A percentile compares a stretch with the other conserved stretches of the same genome.
These are phyloP conservation scores for Drosophila parthenogenetica DNA, from an alignment of 2,888 invertebrate genomes.

Conservation along the genomic window DNA sequence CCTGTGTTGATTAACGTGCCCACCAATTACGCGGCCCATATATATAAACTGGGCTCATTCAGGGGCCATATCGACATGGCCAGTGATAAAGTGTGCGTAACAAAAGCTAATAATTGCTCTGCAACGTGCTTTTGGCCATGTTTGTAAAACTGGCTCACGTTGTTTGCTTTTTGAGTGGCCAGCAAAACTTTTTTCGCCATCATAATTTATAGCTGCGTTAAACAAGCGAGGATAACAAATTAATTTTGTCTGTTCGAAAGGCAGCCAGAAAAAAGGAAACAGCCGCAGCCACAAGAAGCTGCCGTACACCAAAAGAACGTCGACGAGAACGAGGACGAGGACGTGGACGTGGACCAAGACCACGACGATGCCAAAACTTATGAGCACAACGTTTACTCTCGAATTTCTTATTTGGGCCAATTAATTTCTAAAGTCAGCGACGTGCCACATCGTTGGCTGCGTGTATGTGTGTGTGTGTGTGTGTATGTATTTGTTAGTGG, in stretches of 20 bases:
- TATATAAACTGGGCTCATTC: conserved; percentile 58
- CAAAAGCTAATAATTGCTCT: conserved; percentile 78
- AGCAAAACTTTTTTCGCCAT: conserved; percentile 71
- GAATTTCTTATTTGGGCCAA: conserved; percentile 81
- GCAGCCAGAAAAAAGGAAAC: conserved; percentile 12
- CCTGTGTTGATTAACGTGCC: conserved; percentile 78
- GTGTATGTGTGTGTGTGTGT: conserved; percentile 22
- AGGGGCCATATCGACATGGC: conserved; percentile 66
- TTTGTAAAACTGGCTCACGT: conserved; percentile 17
- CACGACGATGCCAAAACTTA: conserved; percentile 69
- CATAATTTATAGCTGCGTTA: conserved; percentile 82
- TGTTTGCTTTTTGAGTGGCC: conserved; percentile 76
- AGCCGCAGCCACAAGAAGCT: conserved; percentile 45
- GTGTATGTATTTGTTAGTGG: conserved; percentile 49
- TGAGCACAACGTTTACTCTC: conserved; percentile 77
- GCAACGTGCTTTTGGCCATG: conserved; percentile 60
- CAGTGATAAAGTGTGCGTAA: conserved; percentile 79
- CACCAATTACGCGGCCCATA: conserved; percentile 78
- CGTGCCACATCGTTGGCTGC: conserved; percentile 53
- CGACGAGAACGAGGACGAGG: too few species aligned
- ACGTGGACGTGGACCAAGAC: background rate
- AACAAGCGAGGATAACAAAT: conserved; percentile 82
- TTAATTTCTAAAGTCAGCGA: conserved; percentile 81
- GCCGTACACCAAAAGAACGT: background rate
- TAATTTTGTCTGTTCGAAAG: conserved; percentile 77